Base-by-base conservation (phyloP, 2,888 invertebrate species). In the Pycnomerus fuliginosus region DNA sequence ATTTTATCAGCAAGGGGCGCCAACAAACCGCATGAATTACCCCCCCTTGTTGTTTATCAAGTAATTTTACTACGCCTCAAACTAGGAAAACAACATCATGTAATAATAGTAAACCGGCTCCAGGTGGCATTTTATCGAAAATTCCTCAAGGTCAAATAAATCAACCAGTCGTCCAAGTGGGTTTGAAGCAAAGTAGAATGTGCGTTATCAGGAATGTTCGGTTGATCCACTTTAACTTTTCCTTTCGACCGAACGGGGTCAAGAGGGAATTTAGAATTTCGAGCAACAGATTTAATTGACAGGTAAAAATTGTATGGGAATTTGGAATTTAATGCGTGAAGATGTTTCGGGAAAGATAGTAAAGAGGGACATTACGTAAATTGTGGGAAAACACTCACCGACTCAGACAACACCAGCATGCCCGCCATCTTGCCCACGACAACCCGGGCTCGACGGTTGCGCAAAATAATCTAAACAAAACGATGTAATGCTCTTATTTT, bases 361-460 rank as follows among this genome's bases (percentile, higher is more conserved):
- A 14, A 30, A 3, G 3, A 11, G 30, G 4, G 14, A 30, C 16
- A 12, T 25, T 30, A 13, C 16, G 39, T 44, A 44, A 34, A 36
- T 20, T 31, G 4, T 32, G 24, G 29, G 24, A 33, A 43, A 24
- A 43, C 48, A 61, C 67, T 62, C 56, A 67, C 67, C 67, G 67
- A 65, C 59, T 65, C 64, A 62, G 63, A 63, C 64, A 64, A 57
- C 60, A 62, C 58, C 54, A 49, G 52, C 53, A 56, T 49, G 48
- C 63, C 63, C 60, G 67, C 65, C 67, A 65, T 67, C 61, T 65
- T 67, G 60, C 59, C 53, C 62, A 61, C 58, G 56, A 62, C 61
- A 59, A 56, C n/a, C n/a, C n/a, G n/a, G n/a, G n/a, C n/a, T n/a
- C n/a, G n/a, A n/a, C n/a, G n/a, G n/a, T n/a, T n/a, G n/a, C n/a